Conservation (phyloP, 2,797 vertebrate species). For the Chiroxiphia lanceolata region DNA sequence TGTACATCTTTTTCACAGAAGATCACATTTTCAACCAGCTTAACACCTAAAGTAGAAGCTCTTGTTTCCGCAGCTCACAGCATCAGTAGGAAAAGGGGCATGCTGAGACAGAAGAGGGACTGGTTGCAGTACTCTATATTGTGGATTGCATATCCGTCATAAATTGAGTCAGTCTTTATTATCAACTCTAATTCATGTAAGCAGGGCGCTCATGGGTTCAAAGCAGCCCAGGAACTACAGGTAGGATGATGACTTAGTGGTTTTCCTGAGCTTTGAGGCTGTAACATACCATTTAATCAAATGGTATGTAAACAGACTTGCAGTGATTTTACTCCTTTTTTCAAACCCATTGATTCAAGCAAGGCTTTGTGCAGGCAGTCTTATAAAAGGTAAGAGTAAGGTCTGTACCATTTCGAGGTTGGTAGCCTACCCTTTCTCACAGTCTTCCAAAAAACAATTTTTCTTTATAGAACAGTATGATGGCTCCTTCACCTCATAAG, state of each 20-base stretch:
- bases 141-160: not conserved
- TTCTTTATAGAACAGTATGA: not conserved
- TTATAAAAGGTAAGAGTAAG: not conserved
- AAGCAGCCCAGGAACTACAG: not conserved
- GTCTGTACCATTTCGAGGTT: not conserved
- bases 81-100: not conserved
- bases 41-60: not conserved
- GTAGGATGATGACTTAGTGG: not conserved
- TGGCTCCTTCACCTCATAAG: not conserved
- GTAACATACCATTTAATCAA: not conserved
- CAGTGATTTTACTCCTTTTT: not conserved
- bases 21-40: not conserved
- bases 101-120: not conserved
- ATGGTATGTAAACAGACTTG: not conserved
- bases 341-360: not conserved
- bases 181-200: not conserved
- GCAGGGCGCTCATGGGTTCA: not conserved
- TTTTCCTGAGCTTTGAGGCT: slow-evolving; percentile 4
- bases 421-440: not conserved
- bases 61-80: not conserved
- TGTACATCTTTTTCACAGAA: not conserved
- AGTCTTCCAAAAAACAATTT: not conserved
- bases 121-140: not conserved
- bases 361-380: not conserved
- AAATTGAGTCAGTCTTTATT: slow-evolving; percentile 5